phyloP scores from a whole-genome alignment of 2,888 invertebrate genomes.

The Notodonta ziczac region DNA sequence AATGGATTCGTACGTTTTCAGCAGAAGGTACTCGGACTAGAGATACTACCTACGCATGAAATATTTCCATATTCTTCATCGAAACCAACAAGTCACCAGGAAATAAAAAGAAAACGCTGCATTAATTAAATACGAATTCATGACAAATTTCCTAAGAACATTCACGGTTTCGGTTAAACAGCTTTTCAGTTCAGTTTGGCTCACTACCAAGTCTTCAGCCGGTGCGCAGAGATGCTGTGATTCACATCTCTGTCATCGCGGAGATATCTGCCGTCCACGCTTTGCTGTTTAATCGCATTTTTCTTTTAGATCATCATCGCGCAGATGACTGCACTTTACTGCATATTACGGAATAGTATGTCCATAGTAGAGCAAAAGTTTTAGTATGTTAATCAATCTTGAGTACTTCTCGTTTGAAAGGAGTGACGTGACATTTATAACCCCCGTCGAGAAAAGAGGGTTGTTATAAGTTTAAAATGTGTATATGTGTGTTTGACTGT shows the following conservation, averaged over 20 bases:
- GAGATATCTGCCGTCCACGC: neutral
- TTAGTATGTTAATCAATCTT: too few relatives aligned
- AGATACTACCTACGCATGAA: too few relatives aligned
- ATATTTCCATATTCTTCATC: too few relatives aligned
- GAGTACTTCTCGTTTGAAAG: too few relatives aligned
- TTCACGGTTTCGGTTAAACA: conserved; percentile 14
- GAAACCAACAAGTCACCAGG: neutral
- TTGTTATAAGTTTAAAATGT: too few relatives aligned
- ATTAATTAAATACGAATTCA: neutral
- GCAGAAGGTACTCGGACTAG: neutral
- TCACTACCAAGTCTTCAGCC: conserved; percentile 18
- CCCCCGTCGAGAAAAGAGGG: too few relatives aligned
- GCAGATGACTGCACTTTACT: neutral
- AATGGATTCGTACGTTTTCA: too few relatives aligned
- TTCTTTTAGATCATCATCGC: neutral
- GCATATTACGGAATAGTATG: too few relatives aligned
- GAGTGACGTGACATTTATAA: too few relatives aligned
- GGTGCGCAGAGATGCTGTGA: conserved; percentile 3
- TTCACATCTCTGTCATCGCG: neutral
- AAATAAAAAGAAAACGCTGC: neutral
- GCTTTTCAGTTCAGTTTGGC: conserved; percentile 26
- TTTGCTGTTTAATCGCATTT: neutral
- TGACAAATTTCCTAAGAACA: conserved; percentile 21
- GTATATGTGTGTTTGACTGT: too few relatives aligned
- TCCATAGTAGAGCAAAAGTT: too few relatives aligned